Evolutionary conservation across 2,113 vertebrate species (phyloP), one percentile per base, ranked within the genome.

Genomic region (Telmatochromis brichardi): DNA sequence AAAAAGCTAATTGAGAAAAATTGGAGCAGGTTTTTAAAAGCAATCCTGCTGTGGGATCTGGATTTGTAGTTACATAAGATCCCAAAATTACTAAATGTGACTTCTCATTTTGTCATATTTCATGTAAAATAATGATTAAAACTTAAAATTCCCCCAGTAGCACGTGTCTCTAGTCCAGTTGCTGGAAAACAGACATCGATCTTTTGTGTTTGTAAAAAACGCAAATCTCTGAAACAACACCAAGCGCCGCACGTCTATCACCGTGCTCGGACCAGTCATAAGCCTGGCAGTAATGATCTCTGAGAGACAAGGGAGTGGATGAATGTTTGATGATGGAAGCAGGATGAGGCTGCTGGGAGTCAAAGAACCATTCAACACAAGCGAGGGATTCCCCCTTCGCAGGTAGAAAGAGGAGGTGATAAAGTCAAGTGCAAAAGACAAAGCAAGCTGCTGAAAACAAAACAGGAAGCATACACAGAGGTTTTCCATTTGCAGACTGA

Each of bases 321-420:
- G 89, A 93, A 95, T 95, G 88, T 92, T 94, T 94, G 88, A 94
- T 94, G 92, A 95, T 85, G 79, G 55, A 55, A 65, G 90, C 12
- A 86, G 60, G 80, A 90, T 50, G 81, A 57, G 81, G 80, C 92
- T 92, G 89, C 76, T 84, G 89, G 89, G 91, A 94, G 71, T 55
- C 3, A 81, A 63, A 71, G 31, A 81, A 86, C 76, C 6, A 15
- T 14, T 37, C 80, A 87, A 85, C 65, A 84, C 83, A 65, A 90
- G 65, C 31, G 10, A 84, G 86, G 89, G 87, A 92, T 86, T 93
- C 80, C 90, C 91, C 40, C 45, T 87, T 76, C 53, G 60, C 89
- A 89, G 90, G 85, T 83, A 82, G 73, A 81, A 82, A 3, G 45
- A 40, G 37, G 80, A 63, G 33, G 57, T 6, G 1, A 21, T 4